phyloP scores from a whole-genome alignment of 2,797 vertebrate species.

The Sardinella longiceps region DNA sequence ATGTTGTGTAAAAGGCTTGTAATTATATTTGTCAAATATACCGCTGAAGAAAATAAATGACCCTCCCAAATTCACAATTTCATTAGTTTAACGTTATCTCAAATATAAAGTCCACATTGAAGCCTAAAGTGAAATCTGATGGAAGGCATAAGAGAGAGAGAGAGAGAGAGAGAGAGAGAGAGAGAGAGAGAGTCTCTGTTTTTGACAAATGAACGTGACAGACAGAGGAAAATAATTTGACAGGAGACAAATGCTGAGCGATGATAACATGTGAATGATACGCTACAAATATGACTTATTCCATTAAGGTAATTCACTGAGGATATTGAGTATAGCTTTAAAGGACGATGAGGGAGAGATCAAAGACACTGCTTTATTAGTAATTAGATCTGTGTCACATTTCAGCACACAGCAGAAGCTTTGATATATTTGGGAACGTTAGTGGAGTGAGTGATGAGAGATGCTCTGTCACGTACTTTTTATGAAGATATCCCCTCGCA shows the following conservation, averaged over 20 bases:
- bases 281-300: slow-evolving; percentile 84
- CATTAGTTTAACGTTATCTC: slow-evolving; percentile 74
- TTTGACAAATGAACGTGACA: slow-evolving; percentile 86
- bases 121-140: slow-evolving; percentile 71
- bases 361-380: slow-evolving; percentile 27
- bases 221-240: slow-evolving; percentile 82
- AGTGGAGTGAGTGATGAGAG: background rate
- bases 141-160: slow-evolving; percentile 72
- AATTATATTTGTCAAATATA: slow-evolving; percentile 18
- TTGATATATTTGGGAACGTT: background rate
- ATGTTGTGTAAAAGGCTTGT: background rate
- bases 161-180: too few species aligned
- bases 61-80: slow-evolving; percentile 65
- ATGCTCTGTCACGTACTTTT: background rate
- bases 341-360: slow-evolving; percentile 65
- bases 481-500: background rate
- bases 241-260: slow-evolving; percentile 84
- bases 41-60: slow-evolving; percentile 61
- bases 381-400: slow-evolving; percentile 19
- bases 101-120: slow-evolving; percentile 76
- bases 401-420: background rate
- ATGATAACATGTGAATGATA: slow-evolving; percentile 84
- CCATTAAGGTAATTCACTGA: slow-evolving; percentile 83
- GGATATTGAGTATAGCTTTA: slow-evolving; percentile 84
- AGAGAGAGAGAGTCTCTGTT: slow-evolving; percentile 71